Evolutionary conservation across 2,113 vertebrate species (phyloP).

Genomic region (Numida meleagris): DNA sequence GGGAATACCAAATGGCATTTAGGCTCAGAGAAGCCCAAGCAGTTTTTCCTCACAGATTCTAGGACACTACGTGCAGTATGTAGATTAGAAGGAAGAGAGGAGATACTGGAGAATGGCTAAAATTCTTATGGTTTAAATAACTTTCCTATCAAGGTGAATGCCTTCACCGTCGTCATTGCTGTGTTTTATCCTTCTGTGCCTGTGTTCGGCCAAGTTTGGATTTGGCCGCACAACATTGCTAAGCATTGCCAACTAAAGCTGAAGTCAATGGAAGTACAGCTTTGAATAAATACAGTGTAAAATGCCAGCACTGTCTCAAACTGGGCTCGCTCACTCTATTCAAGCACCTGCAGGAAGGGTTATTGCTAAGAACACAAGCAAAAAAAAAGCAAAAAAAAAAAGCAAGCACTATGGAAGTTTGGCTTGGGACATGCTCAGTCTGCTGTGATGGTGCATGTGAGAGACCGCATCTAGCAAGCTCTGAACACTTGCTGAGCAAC

Average conservation of each 20-base stretch:
- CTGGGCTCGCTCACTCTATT: background rate
- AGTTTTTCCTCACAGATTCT: background rate
- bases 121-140: background rate
- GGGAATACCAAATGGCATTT: background rate
- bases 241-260: background rate
- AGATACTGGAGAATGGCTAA: background rate
- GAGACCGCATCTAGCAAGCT: background rate
- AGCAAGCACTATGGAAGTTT: background rate
- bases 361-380: background rate
- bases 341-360: background rate
- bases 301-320: background rate
- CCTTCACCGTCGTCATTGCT: background rate
- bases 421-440: background rate
- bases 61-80: rapidly evolving
- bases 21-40: background rate
- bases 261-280: constrained; percentile 8
- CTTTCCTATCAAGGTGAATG: background rate
- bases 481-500: background rate
- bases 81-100: background rate
- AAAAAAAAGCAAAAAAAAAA: background rate
- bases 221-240: background rate
- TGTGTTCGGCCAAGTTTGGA: background rate
- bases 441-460: background rate
- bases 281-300: constrained; percentile 3
- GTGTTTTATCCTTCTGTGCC: background rate